Base-by-base conservation (phyloP, 92 coral and sea anemone genomes). In the Umimayanthus kanabou region DNA sequence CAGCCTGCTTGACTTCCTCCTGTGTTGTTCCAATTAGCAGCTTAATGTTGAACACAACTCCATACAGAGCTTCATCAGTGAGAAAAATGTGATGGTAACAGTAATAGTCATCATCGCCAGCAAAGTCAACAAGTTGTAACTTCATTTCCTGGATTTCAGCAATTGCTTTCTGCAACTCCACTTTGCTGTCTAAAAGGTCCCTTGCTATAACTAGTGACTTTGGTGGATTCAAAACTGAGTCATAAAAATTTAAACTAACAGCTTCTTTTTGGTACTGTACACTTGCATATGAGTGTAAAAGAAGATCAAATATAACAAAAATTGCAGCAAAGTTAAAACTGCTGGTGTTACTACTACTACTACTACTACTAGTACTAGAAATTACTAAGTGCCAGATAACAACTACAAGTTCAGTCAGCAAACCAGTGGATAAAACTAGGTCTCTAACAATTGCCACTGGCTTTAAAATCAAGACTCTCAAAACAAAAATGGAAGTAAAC, bases 261-360 rank as follows among this genome's bases (percentile, higher is more conserved):
- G 20, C 10, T 72, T 37, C 39, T 29, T 47, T 47, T 47, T 47
- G 50, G 20, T 72, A 72, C 16, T 28, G 25, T 28, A 29, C 16
- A 72, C 76, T 72, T 72, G 76, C 37, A 72, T 72, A 72, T 10
- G 39, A 72, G 18, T 72, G 76, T 72, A 72, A 29, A 72, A 37
- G 10, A 29, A 72, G 2, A 37, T 72, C 76, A 28, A 16, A 72
- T 29, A 72, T 4, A 72, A 37, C 39, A 28, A 72, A 72, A 3
- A 72, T 1, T 0, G 39, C 39, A 28, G 10, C 25, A 37, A 29
- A 22, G 20, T 72, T 72, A 9, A 57, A 20, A 22, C 50, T 47
- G 50, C 14, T 57, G 23, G 23, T 57, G 65, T 33, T 33, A 33
- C 23, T 57, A 4, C 15, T 5, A 57, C 22, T 16, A 57, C 18